These are phyloP conservation scores for Ormyrus thymus DNA, from an alignment of 2,888 invertebrate species.

Conservation along the genomic window DNA sequence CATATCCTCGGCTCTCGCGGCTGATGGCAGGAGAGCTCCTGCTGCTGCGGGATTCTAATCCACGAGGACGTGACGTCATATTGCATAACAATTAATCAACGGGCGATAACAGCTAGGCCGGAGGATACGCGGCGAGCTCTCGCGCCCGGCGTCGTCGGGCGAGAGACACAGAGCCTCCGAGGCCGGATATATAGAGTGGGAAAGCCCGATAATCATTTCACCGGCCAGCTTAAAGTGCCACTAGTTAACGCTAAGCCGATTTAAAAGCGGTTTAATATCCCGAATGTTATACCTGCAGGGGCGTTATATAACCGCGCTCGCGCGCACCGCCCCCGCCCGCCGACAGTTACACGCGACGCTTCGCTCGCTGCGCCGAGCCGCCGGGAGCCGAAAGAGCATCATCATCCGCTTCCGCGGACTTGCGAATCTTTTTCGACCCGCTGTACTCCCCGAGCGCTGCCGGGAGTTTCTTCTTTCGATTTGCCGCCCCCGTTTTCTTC, in stretches of 20 bases:
- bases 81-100: conserved; percentile 76
- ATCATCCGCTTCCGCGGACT: conserved; percentile 53
- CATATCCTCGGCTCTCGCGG: conserved; percentile 20
- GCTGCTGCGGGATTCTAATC: conserved; percentile 68
- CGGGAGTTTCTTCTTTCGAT: conserved; percentile 1
- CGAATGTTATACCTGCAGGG: conserved; percentile 69
- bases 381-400: conserved; percentile 44
- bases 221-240: conserved; percentile 75
- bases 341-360: not conserved
- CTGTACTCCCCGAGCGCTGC: not conserved
- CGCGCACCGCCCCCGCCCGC: not conserved
- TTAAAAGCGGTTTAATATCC: conserved; percentile 75
- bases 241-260: conserved; percentile 75
- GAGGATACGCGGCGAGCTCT: conserved; percentile 63
- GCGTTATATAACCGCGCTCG: conserved; percentile 38
- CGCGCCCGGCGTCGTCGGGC: conserved; percentile 23
- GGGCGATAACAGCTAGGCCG: conserved; percentile 71
- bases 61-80: conserved; percentile 74
- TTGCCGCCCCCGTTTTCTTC: not conserved
- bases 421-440: conserved; percentile 42
- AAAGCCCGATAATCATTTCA: conserved; percentile 75
- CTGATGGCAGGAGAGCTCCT: conserved; percentile 31
- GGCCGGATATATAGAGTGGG: conserved; percentile 65
- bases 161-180: conserved; percentile 18
- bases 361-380: not conserved